Conservation (phyloP, 2,113 vertebrate species). For the Lontra canadensis region DNA sequence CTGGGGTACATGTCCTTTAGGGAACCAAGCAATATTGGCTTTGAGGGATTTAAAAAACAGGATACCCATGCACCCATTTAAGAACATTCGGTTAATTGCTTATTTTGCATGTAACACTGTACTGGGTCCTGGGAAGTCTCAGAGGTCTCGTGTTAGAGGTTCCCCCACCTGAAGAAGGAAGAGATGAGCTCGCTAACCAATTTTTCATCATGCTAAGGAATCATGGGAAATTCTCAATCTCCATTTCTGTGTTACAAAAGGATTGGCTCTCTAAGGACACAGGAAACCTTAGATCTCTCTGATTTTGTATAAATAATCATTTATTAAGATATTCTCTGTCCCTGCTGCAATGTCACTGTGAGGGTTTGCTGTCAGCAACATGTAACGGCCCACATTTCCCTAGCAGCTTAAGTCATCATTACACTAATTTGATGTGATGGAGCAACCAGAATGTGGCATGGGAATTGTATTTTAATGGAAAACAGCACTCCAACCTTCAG, state of each 20-base stretch:
- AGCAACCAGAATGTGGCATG: not conserved
- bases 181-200: not conserved
- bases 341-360: not conserved
- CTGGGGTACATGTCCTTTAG: not conserved
- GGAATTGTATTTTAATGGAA: not conserved
- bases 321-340: not conserved
- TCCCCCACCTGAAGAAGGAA: not conserved
- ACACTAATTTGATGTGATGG: constrained; percentile 3
- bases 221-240: not conserved
- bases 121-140: not conserved
- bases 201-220: not conserved
- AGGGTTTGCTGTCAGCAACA: not conserved
- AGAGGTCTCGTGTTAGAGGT: not conserved
- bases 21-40: not conserved
- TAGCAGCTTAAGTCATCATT: not conserved
- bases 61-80: rapidly evolving
- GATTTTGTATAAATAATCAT: not conserved
- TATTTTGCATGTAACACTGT: not conserved
- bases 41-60: not conserved
- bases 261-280: not conserved
- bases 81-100: not conserved
- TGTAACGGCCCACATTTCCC: not conserved
- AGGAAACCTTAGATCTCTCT: not conserved
- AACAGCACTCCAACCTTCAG: not conserved
- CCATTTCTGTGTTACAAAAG: not conserved